A percentile compares a stretch with the other conserved stretches of the same genome.
phyloP scores from a whole-genome alignment of 2,888 invertebrate genomes.

The Venustoraphidia nigricollis region DNA sequence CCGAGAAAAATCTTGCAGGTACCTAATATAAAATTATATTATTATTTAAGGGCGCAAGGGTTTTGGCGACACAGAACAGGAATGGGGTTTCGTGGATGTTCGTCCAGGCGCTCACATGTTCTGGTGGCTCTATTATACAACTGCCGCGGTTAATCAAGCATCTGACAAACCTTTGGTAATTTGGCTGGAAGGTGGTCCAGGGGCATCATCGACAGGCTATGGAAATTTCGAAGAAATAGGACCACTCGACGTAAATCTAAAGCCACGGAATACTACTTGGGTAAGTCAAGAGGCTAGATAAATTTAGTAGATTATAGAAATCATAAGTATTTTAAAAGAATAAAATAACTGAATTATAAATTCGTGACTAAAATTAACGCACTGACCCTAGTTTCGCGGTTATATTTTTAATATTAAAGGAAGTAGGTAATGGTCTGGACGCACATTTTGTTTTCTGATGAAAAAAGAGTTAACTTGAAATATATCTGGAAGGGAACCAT shows the following conservation, averaged over 20 bases:
- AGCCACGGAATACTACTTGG: slow-evolving; percentile 38
- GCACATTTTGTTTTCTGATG: too few relatives aligned
- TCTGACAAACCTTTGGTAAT: slow-evolving; percentile 61
- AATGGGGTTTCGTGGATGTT: slow-evolving; percentile 33
- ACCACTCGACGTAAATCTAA: slow-evolving; percentile 32
- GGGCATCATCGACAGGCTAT: slow-evolving; percentile 32
- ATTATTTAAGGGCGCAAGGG: slow-evolving; percentile 10
- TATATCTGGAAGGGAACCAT: too few relatives aligned
- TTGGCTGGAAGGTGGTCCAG: slow-evolving; percentile 84
- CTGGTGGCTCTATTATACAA: slow-evolving; percentile 61
- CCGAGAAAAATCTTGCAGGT: too few relatives aligned
- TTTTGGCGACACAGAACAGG: slow-evolving; percentile 21
- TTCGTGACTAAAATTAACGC: too few relatives aligned
- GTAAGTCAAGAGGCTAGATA: slow-evolving; percentile 20
- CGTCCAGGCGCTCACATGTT: slow-evolving; percentile 33
- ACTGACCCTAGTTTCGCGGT: too few relatives aligned
- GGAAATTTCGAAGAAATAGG: slow-evolving; percentile 44
- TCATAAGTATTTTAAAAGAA: too few relatives aligned
- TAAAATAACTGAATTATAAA: too few relatives aligned
- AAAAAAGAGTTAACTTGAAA: too few relatives aligned
- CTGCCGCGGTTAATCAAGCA: slow-evolving; percentile 34
- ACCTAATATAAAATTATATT: too few relatives aligned
- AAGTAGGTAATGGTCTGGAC: too few relatives aligned
- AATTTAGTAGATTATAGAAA: not conserved
- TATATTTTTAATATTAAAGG: too few relatives aligned